Base-by-base conservation (phyloP, 2,888 invertebrate species). In the Brachylomia viminalis region DNA sequence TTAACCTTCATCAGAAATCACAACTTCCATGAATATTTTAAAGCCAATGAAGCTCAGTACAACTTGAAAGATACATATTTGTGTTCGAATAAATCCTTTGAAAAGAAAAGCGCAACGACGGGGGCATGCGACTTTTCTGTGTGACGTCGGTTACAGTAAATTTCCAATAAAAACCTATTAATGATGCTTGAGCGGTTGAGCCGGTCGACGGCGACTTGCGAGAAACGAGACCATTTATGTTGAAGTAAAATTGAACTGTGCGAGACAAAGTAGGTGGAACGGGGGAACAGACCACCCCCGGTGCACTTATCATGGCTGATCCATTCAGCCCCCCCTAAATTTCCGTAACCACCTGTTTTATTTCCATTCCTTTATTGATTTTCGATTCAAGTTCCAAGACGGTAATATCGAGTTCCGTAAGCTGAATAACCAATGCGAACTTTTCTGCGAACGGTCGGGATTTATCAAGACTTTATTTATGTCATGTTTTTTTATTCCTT, bases 321-420 rank as follows among this genome's bases (percentile, higher is more conserved):
- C 27, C 45, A n/a, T 75, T 61, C 75, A 77, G 49, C 72, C 20
- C n/a, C 58, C 66, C 42, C 56, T 69, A 77, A 72, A 82, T 83
- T 82, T 83, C 74, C 75, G 72, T 72, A 82, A 68, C 75, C 84
- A 82, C 69, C 84, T 84, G 81, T 66, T 70, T 69, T 72, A 67
- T 79, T 84, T 77, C 52, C 82, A 86, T 79, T 71, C 42, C 27
- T 71, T 52, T 49, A 72, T 49, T 59, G 42, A 54, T 67, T 66
- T 73, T 79, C 33, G 33, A 78, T 78, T 71, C 65, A 47, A 79
- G 33, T 47, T 65, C 62, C 15, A 33, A 59, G n/a, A 58, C 77
- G 56, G 38, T 68, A 64, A 68, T 58, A 49, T 38, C 64, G 47
- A 52, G 45, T 66, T 75, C 65, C 59, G 59, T 72, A 45, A 66